Evolutionary conservation across 30 jellyfish, hydroid and myxozoan species (phyloP).

Genomic region (Pseudorhiza aurosa): DNA sequence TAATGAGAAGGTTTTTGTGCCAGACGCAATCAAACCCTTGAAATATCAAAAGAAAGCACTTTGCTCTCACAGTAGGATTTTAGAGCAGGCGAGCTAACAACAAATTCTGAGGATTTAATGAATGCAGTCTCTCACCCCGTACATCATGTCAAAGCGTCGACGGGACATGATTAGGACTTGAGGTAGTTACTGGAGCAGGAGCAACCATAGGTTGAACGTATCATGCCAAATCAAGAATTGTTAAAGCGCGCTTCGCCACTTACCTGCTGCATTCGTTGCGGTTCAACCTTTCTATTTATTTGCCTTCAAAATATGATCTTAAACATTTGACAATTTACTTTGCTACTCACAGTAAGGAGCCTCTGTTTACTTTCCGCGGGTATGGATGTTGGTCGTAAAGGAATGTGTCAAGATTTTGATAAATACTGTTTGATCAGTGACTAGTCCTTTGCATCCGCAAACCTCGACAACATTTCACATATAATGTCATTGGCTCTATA

Average conservation of each 20-base stretch:
- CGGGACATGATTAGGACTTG: too few species aligned
- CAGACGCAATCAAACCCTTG: neutral
- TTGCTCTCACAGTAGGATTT: neutral
- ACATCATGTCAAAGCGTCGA: too few species aligned
- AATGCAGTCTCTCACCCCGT: too few species aligned
- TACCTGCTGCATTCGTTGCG: too few species aligned
- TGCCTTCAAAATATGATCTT: too few species aligned
- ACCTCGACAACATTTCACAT: neutral
- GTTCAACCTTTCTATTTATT: too few species aligned
- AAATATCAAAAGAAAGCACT: neutral
- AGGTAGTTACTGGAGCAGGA: too few species aligned
- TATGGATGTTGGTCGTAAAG: conserved; percentile 5
- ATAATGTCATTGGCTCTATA: conserved; percentile 4
- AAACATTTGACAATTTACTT: too few species aligned
- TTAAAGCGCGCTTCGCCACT: too few species aligned
- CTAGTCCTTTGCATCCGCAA: conserved; percentile 17
- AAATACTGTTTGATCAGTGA: conserved; percentile 21
- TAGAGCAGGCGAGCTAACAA: neutral
- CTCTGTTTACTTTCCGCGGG: neutral
- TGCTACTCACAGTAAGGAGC: neutral
- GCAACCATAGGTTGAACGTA: too few species aligned
- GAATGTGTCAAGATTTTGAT: conserved; percentile 8
- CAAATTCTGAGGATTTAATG: neutral
- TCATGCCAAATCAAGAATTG: too few species aligned
- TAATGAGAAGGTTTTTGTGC: neutral